Evolutionary conservation across 2,888 invertebrate genomes (phyloP), one percentile per base, ranked within the genome.

Genomic region (Morinoia aosen): DNA sequence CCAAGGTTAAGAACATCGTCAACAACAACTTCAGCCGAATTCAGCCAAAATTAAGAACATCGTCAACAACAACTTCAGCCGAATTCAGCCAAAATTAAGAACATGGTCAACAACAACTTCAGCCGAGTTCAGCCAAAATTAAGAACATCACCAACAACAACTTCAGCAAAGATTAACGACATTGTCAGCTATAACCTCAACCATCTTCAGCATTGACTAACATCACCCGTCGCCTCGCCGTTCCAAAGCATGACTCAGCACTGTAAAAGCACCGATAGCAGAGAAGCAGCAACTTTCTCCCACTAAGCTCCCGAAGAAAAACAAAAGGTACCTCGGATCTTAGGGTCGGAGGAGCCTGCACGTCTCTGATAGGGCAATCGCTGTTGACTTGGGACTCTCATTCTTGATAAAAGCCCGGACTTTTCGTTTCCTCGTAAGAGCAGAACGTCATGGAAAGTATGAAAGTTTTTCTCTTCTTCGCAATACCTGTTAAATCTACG

Each of bases 301-400:
- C 33, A 7, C 25, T 76, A 76, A 76, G 76, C 76, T 76, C 25
- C 76, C 25, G 25, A 76, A 76, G 76, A 76, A 76, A 76, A 76
- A 76, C 76, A 76, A 76, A 76, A 76, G 76, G 76, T 16, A 76
- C 16, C 76, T 76, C 76, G 16, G 76, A 76, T 76, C 76, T 76
- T 33, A 76, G 76, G 76, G 90, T 90, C 3, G 40, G 10, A 40
- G 90, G 48, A 39, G 90, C 90, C 90, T 90, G 90, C 90, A 48
- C 48, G 76, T 90, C 40, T 48, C 90, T 39, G 90, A 90, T 90
- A 90, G 39, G 90, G 90, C 48, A 90, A 90, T 90, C 90, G 33
- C 40, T 90, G 90, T 90, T 90, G 90, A 90, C 90, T 90, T 48
- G 16, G 39, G 90, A 40, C 90, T 90, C 40, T 48, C 48, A 14